Evolutionary conservation across 2,113 vertebrate genomes (phyloP), one percentile per base, ranked within the genome.

Genomic region (Macquaria australasica): DNA sequence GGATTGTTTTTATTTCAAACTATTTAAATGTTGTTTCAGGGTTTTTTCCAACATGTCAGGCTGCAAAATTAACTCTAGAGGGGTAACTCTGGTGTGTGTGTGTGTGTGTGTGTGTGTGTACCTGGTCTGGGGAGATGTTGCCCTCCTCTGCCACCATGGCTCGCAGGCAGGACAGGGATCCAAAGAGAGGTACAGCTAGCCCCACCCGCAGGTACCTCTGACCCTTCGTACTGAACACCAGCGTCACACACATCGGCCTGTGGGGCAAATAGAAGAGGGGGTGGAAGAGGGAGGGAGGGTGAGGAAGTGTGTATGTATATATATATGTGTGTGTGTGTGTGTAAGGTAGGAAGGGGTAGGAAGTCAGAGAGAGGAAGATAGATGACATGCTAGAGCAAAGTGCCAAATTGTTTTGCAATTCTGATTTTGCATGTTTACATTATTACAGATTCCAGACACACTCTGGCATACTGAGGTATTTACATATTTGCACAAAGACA

Each of bases 131-230:
- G 16, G 96, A 92, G 77, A 97, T 71, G 7, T 91, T 93, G 43
- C 97, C 97, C 93, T 98, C 97, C 51, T 96, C 94, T 0, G 97
- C 97, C 58, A 97, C 97, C 96, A 98, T 96, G 86, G 91, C 90
- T 79, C 98, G 96, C 89, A 99, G 94, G n/a, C 88, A 91, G 0
- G 96, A 96, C 81, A 98, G 82, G 0, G 96, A 96, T 74, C 97
- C 96, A 18, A 95, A 91, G 25, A 99, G 96, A 0, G 97, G 97
- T 72, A 98, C 96, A 0, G 97, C 97, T 91, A 99, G 89, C 1
- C 97, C 97, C n/a, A 98, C 93, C 28, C 97, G 96, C 84, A 98
- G 89, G 74, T 97, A 97, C 75, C 94, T 91, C 88, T 97, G 93
- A 79, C 95, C 96, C 94, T 97, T 97, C 1, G 94, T 89, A 76